A percentile compares a stretch with the other conserved stretches of the same genome.
Evolutionary conservation across 2,888 invertebrate species (phyloP).

Genomic region (Andrena haemorrhoa): DNA sequence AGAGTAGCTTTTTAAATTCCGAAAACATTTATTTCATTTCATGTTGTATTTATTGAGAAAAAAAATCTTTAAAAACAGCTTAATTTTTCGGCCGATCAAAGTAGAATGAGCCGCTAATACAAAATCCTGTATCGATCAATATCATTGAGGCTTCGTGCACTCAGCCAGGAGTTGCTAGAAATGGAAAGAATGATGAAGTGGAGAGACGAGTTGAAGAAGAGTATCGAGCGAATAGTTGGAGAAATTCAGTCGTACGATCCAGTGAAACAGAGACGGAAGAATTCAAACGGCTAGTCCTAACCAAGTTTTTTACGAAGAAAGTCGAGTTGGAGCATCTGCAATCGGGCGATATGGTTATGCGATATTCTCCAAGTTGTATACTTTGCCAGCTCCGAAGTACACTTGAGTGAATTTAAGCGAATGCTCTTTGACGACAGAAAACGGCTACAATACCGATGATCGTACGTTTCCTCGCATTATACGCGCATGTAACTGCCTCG

Average conservation of each 20-base stretch:
- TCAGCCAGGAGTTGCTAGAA: slow-evolving; percentile 63
- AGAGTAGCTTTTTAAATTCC: no score
- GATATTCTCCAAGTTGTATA: neutral
- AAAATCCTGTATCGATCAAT: slow-evolving; percentile 7
- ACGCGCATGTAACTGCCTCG: slow-evolving; percentile 47
- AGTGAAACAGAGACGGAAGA: slow-evolving; percentile 10
- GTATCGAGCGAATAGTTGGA: slow-evolving; percentile 50
- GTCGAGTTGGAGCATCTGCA: neutral
- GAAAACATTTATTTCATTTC: no score
- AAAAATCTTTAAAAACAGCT: no score
- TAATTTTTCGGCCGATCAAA: no score
- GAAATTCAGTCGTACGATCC: slow-evolving; percentile 42
- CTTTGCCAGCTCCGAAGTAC: neutral
- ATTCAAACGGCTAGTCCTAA: neutral
- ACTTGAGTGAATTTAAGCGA: neutral
- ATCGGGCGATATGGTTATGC: neutral
- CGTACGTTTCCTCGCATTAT: slow-evolving; percentile 22
- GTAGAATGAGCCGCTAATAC: no score
- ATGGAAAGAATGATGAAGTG: slow-evolving; percentile 69
- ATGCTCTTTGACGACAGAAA: neutral
- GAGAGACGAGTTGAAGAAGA: slow-evolving; percentile 56
- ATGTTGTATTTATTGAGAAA: no score
- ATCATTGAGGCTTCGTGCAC: slow-evolving; percentile 45
- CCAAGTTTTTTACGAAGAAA: neutral
- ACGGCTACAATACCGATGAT: slow-evolving; percentile 7